Conservation (phyloP, 2,797 vertebrate species). For the Sebastes dallii region DNA sequence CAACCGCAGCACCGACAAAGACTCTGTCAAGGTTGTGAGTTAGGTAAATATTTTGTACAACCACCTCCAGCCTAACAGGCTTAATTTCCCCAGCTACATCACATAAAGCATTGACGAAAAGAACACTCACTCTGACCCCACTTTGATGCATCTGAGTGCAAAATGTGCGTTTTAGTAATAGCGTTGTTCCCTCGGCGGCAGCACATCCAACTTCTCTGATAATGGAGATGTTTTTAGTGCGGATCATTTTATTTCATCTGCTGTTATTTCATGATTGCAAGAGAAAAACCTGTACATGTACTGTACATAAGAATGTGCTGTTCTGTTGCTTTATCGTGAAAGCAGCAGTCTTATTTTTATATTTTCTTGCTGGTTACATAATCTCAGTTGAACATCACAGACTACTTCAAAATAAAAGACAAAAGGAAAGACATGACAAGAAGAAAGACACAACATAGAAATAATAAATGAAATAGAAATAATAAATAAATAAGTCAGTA, state of each 20-base stretch:
- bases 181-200: not conserved
- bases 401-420: not conserved
- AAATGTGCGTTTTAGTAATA: not conserved
- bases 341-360: not conserved
- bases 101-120: not conserved
- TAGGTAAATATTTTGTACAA: conserved; percentile 10
- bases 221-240: not conserved
- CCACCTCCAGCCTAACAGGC: not conserved
- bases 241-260: not conserved
- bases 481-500: not conserved
- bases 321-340: too few relatives aligned
- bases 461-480: not conserved
- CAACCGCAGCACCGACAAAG: conserved; percentile 4
- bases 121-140: not conserved
- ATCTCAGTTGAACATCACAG: too few relatives aligned
- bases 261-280: not conserved
- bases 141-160: not conserved
- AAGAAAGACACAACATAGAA: not conserved
- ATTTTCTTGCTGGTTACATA: not conserved
- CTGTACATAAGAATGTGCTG: not conserved
- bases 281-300: not conserved
- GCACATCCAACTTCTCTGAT: not conserved
- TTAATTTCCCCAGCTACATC: not conserved
- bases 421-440: not conserved
- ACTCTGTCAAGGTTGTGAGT: conserved; percentile 16